These are phyloP conservation scores for Lampris megalopsis DNA, from an alignment of 2,113 vertebrate species.

Conservation along the genomic window DNA sequence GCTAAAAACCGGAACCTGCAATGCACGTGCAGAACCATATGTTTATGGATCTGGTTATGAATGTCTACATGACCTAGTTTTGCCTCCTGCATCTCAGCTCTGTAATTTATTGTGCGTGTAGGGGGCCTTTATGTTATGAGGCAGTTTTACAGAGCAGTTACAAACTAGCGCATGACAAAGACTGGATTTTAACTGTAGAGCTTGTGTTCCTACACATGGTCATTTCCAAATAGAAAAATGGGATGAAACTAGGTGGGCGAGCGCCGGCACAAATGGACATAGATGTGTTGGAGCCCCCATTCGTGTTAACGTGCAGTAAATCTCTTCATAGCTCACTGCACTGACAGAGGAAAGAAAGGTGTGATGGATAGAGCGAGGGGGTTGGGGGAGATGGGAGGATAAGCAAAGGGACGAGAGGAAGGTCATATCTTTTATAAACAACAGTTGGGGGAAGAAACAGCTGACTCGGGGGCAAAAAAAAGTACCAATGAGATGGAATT, in stretches of 20 bases:
- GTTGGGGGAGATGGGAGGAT: constrained; percentile 27
- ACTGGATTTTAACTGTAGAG: neutral
- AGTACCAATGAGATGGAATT: neutral
- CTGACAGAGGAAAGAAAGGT: constrained; percentile 41
- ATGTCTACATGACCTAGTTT: no score
- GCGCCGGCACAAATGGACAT: neutral
- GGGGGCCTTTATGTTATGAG: no score
- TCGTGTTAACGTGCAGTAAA: constrained; percentile 53
- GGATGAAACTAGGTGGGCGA: neutral
- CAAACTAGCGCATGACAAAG: no score
- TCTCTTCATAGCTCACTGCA: constrained; percentile 44
- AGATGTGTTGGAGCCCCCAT: constrained; percentile 35
- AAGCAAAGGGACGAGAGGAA: neutral
- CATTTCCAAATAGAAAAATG: constrained; percentile 2
- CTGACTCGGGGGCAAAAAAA: constrained; percentile 36
- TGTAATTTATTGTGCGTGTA: no score
- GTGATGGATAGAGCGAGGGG: constrained; percentile 55
- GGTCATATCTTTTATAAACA: constrained; percentile 26
- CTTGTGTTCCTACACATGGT: neutral
- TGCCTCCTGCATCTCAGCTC: neutral
- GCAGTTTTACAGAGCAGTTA: no score
- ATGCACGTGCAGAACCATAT: no score
- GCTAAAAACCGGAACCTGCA: no score
- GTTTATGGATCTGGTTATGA: no score
- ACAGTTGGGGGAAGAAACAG: constrained; percentile 15